A percentile compares a stretch with the other conserved stretches of the same genome.
These are phyloP conservation scores for Pachyseris speciosa DNA, from an alignment of 64 coral and sea anemone genomes.

Conservation along the genomic window DNA sequence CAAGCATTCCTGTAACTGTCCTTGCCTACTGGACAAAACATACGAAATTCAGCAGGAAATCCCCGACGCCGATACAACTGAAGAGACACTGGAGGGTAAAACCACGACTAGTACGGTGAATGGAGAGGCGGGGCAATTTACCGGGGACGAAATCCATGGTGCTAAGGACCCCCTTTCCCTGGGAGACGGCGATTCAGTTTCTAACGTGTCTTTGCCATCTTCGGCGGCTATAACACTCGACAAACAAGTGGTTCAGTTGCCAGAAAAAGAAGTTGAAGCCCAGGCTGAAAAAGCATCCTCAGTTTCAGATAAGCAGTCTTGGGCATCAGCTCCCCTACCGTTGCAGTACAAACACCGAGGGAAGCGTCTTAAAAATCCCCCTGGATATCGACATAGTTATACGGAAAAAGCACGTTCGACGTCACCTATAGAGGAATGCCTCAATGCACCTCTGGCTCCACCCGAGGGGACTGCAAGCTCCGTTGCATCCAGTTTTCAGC, in stretches of 20 bases:
- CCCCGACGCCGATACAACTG: not conserved
- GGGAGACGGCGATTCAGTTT: slow-evolving; percentile 67
- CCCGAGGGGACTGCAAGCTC: slow-evolving; percentile 78
- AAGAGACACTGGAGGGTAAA: slow-evolving; percentile 4
- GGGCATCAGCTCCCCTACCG: slow-evolving; percentile 85
- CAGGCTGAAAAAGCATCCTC: slow-evolving; percentile 38
- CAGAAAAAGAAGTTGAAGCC: slow-evolving; percentile 12
- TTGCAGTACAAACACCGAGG: slow-evolving; percentile 34
- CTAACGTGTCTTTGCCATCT: slow-evolving; percentile 89
- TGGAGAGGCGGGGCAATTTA: slow-evolving; percentile 53
- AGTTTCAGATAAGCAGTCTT: slow-evolving; percentile 82
- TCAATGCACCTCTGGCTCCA: slow-evolving; percentile 64
- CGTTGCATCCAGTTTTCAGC: slow-evolving; percentile 31
- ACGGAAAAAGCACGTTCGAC: not conserved
- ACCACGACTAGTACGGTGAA: slow-evolving; percentile 45
- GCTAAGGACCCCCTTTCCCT: slow-evolving; percentile 43
- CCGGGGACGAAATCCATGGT: slow-evolving; percentile 50
- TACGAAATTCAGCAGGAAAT: slow-evolving; percentile 49
- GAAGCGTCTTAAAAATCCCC: slow-evolving; percentile 44
- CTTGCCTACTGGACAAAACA: slow-evolving; percentile 33
- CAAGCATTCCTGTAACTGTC: not conserved
- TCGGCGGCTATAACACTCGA: slow-evolving; percentile 85
- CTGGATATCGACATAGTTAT: slow-evolving; percentile 76
- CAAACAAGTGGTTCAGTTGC: slow-evolving; percentile 12
- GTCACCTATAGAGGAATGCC: slow-evolving; percentile 4